These are phyloP conservation scores for Heliconius sara DNA, from an alignment of 2,888 invertebrate genomes.

Conservation along the genomic window DNA sequence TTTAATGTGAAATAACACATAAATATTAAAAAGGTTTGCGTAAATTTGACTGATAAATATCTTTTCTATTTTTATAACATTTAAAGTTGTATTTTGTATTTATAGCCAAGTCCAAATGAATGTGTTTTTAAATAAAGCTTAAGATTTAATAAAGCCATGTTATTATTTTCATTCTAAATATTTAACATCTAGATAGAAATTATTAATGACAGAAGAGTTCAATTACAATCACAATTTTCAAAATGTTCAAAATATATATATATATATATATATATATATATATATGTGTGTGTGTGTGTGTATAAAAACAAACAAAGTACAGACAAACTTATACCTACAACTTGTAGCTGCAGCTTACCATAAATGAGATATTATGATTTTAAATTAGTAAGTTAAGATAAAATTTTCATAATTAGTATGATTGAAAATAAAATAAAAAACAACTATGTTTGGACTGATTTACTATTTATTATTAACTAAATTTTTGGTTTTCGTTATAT, in stretches of 20 bases:
- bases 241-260: background rate
- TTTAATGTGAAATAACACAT: too few species aligned
- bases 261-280: too few species aligned
- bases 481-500: too few species aligned
- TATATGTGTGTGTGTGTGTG: too few species aligned
- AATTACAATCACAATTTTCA: conserved; percentile 2
- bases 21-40: conserved; percentile 7
- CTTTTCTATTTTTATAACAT: conserved; percentile 44
- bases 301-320: too few species aligned
- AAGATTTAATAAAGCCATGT: background rate
- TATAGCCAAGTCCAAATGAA: conserved; percentile 1
- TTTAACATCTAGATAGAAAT: background rate
- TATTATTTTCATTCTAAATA: background rate
- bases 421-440: too few species aligned
- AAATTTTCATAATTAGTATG: background rate
- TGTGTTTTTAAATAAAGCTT: background rate
- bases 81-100: conserved; percentile 26
- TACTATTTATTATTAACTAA: too few species aligned
- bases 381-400: background rate
- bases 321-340: too few species aligned
- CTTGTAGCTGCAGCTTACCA: background rate
- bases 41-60: conserved; percentile 39
- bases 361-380: background rate
- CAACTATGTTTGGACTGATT: too few species aligned
- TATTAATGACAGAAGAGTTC: background rate